Percentiles rank a stretch among this genome's conserved stretches.
phyloP scores from a whole-genome alignment of 2,113 vertebrate species.

The Pygoscelis antarcticus region DNA sequence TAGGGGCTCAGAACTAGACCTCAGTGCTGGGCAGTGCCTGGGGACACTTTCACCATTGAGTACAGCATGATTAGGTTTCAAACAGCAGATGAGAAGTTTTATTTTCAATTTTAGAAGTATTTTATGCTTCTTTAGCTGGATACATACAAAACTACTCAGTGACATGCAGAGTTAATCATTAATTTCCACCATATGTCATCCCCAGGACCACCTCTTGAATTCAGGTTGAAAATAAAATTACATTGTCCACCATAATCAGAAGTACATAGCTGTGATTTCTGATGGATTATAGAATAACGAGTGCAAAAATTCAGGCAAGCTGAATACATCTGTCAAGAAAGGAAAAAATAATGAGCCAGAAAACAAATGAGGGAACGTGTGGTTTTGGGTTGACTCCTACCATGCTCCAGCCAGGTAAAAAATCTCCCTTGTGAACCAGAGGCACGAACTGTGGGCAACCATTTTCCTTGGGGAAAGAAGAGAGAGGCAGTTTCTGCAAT shows the following conservation, averaged over 20 bases:
- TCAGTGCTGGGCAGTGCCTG: background rate
- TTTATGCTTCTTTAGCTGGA: background rate
- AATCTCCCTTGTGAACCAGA: rapidly evolving
- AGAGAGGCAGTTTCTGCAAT: background rate
- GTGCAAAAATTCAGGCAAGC: background rate
- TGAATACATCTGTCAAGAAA: background rate
- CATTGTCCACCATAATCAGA: background rate
- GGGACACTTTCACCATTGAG: background rate
- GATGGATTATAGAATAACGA: background rate
- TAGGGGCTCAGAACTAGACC: background rate
- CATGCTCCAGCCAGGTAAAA: background rate
- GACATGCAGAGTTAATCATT: background rate
- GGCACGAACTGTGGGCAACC: background rate
- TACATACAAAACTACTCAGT: background rate
- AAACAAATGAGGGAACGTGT: rapidly evolving
- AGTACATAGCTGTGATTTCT: background rate
- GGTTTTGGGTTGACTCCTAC: background rate
- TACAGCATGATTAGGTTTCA: background rate
- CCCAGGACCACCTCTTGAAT: background rate
- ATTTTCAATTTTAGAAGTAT: background rate
- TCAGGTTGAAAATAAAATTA: background rate
- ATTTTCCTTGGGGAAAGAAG: background rate
- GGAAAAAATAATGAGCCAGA: background rate
- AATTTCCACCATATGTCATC: background rate
- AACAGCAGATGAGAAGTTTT: background rate